Base-by-base conservation (phyloP, 2,797 vertebrate species). In the Clamator glandarius region DNA sequence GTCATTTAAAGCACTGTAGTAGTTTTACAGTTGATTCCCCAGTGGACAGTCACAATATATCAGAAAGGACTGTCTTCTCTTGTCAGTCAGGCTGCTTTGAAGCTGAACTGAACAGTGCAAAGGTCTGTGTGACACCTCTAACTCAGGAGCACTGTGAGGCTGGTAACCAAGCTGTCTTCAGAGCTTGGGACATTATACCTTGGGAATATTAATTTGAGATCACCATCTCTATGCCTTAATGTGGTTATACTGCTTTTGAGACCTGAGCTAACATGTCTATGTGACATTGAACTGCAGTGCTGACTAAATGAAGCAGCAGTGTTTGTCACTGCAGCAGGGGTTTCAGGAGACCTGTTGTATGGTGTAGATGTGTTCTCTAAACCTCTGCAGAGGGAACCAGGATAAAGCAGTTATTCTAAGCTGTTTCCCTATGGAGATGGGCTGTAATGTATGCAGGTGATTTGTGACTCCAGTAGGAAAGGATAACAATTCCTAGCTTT, bases 371-470 rank as follows among this genome's bases (percentile, higher is more conserved):
- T 41, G 57, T 25, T 79, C 48, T 66, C 21, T 41, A 72, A 78
- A 25, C 6, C 19, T 66, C 39, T 4, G 2, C 48, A 58, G 58
- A 92, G 44, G 55, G 31, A 84, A 23, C 8, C 3, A 10, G 46
- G 72, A 59, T 58, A 70, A 84, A 87, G 78, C 44, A 91, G 55
- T 82, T 92, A 51, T n/a, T 84, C 58, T 85, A 75, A 84, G 31
- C 15, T 29, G 0, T 81, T 91, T 90, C 66, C 31, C 63, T 59
- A 0, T 61, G 36, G 69, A 90, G 48, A 48, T 84, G 19, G 23
- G 15, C 63, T 70, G 1, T 84, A 84, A 87, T 0, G 3, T 35
- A 48, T 54, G 36, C 41, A 78, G 46, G 46, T 94, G 93, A 94
- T 85, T 86, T 93, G 87, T 86, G 92, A 67, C 84, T 73, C 66